phyloP scores from a whole-genome alignment of 1,140 invertebrate species.

The Cheumatopsyche charites region DNA sequence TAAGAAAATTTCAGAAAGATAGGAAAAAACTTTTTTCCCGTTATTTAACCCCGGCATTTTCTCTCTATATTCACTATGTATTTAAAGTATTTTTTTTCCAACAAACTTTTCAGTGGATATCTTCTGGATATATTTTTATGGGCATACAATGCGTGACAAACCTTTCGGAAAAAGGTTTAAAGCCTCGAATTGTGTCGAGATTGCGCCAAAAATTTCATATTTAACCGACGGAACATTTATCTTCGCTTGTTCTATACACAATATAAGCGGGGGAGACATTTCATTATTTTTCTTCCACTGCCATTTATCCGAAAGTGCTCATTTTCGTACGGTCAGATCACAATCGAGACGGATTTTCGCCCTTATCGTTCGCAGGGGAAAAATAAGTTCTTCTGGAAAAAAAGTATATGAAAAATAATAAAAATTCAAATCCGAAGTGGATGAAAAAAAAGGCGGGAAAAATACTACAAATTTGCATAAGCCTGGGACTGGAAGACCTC shows the following conservation, averaged over 20 bases:
- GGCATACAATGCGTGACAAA: not conserved
- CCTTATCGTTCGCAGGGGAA: too few species aligned
- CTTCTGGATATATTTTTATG: not conserved
- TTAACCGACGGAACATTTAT: not conserved
- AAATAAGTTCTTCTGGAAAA: too few species aligned
- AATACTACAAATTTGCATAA: too few species aligned
- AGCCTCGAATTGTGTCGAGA: not conserved
- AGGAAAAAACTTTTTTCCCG: not conserved
- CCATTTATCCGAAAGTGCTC: too few species aligned
- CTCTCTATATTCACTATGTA: not conserved
- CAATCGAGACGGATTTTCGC: too few species aligned
- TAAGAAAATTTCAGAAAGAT: not conserved
- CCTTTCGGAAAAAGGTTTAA: conserved; percentile 5
- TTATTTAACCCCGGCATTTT: conserved; percentile 12
- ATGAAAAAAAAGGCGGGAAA: too few species aligned
- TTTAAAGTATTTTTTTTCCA: not conserved
- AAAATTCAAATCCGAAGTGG: too few species aligned
- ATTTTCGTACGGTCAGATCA: too few species aligned
- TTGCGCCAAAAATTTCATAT: not conserved
- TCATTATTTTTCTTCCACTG: not conserved
- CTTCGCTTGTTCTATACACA: too few species aligned
- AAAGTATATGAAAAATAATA: too few species aligned
- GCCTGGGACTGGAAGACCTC: too few species aligned
- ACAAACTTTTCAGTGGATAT: not conserved
- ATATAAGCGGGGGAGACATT: not conserved